Evolutionary conservation across 2,888 invertebrate genomes (phyloP), one percentile per base, ranked within the genome.

Genomic region (Schrankia costaestrigalis): DNA sequence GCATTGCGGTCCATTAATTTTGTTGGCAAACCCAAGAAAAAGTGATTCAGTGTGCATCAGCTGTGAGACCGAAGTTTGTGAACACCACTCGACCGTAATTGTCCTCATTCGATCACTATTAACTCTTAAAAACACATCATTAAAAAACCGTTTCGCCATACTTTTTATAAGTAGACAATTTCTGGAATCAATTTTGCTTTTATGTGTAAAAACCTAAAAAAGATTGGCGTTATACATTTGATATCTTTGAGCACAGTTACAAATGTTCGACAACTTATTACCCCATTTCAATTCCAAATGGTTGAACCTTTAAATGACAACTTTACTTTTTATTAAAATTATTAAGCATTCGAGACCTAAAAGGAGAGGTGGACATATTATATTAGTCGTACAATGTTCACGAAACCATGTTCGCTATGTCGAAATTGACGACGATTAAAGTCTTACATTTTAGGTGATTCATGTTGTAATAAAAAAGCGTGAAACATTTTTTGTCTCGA

Each of bases 81-180:
- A 38, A 46, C 56, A 50, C 54, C 65, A 60, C 44, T 63, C 31
- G 48, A 64, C 56, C 64, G 56, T 59, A 49, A 19, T 47, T 53
- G 74, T 46, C 72, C 76, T 56, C 74, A 69, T 77, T 78, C 68
- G 49, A 69, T 71, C 63, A 61, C 42, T 60, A 72, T 74, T 70
- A 69, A 56, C 46, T 65, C 63, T 64, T 67, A n/a, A n/a, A n/a
- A n/a, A n/a, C n/a, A n/a, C n/a, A n/a, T n/a, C n/a, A n/a, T n/a
- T n/a, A n/a, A n/a, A n/a, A n/a, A n/a, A n/a, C n/a, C n/a, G n/a
- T n/a, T n/a, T n/a, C n/a, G n/a, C n/a, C n/a, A n/a, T n/a, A n/a
- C n/a, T n/a, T n/a, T n/a, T n/a, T n/a, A n/a, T n/a, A n/a, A n/a
- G n/a, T n/a, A n/a, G n/a, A n/a, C n/a, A n/a, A n/a, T n/a, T n/a